Evolutionary conservation across 2,113 vertebrate genomes (phyloP).

Genomic region (Isichthys henryi): DNA sequence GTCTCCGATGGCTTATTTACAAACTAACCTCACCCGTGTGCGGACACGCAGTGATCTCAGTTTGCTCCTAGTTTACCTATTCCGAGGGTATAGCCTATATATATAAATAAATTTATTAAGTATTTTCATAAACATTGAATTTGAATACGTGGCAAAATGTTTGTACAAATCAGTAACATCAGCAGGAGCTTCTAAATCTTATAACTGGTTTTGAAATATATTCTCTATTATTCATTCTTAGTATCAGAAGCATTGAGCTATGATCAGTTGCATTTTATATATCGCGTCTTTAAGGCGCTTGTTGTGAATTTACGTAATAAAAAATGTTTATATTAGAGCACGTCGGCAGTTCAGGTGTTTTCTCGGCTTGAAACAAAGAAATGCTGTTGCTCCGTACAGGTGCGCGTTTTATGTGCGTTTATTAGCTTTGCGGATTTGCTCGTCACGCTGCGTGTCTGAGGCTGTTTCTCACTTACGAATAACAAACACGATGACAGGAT

Average conservation of each 20-base stretch:
- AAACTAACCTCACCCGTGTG: constrained; percentile 35
- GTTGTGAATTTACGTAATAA: background rate
- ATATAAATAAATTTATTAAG: background rate
- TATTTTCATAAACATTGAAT: background rate
- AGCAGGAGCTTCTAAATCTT: background rate
- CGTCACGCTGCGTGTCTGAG: background rate
- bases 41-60: background rate
- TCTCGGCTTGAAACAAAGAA: constrained; percentile 15
- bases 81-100: background rate
- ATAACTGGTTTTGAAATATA: background rate
- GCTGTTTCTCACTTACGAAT: background rate
- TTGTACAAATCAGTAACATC: background rate
- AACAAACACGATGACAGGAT: background rate
- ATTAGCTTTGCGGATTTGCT: background rate
- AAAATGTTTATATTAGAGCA: background rate
- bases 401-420: background rate
- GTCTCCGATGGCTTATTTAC: constrained; percentile 8
- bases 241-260: background rate
- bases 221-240: background rate
- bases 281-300: background rate
- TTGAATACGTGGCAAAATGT: background rate
- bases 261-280: background rate
- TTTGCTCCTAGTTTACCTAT: background rate
- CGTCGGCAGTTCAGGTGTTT: background rate
- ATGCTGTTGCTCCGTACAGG: background rate